Evolutionary conservation across 2,113 vertebrate genomes (phyloP), one percentile per base, ranked within the genome.

Genomic region (Thamnaconus septentrionalis): DNA sequence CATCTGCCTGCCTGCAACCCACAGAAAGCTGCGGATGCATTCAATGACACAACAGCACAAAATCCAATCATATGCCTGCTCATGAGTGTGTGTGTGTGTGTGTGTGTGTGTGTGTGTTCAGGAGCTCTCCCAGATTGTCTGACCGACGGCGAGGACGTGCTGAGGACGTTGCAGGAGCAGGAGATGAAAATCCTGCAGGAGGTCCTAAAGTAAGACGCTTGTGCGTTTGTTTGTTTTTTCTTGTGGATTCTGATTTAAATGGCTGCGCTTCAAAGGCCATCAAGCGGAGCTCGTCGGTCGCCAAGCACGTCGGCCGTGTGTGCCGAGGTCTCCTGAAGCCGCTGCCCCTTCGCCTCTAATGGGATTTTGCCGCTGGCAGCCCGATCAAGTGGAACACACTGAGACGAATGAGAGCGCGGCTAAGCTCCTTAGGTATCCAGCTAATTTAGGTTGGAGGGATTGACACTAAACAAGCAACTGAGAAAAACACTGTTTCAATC

Each of bases 151-250:
- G 87, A 90, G 54, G 96, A 99, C 79, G 90, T 94, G 51, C 93
- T 96, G 91, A 93, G 90, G 79, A 96, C 98, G 82, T 85, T 97
- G 76, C 94, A 99, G 89, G 90, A 98, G 76, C 92, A 97, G 85
- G 97, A 99, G 87, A 93, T 98, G 93, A 95, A 93, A 90, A 95
- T 98, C 77, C 89, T 99, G 43, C 93, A 93, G 67, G 95, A 98
- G 61, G 97, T 98, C 88, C 92, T 99, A 64, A 95, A 90, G 97
- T 99, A 90, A 84, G 83, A 78, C n/a, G 0, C 7, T 5, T 9
- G n/a, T 31, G 50, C 60, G 6, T 54, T 7, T 50, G 1, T 55
- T 1, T 5, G 6, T 50, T 1, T 60, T 44, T 43, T 12, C 10
- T 31, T 52, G 4, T 11, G 48, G 48, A 8, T 11, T 50, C 3